Conservation (phyloP, 2,888 invertebrate species). For the Uloborus plumipes region DNA sequence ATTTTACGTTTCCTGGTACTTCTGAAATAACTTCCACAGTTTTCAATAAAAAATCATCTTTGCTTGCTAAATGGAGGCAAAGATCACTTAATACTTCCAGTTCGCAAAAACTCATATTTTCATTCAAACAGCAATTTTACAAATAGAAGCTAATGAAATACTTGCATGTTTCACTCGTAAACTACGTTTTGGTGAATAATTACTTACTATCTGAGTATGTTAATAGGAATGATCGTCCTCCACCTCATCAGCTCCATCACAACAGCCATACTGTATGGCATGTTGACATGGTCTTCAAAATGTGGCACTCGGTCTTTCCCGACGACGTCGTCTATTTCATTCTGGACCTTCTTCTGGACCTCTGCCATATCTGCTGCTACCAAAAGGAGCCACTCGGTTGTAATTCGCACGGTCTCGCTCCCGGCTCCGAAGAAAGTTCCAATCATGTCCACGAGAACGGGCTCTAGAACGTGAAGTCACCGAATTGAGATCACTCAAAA, state of each 20-base stretch:
- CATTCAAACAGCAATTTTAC: too few relatives aligned
- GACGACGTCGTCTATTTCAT: slow-evolving; percentile 55
- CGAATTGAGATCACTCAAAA: too few relatives aligned
- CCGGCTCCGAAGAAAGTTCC: slow-evolving; percentile 58
- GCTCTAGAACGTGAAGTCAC: slow-evolving; percentile 17
- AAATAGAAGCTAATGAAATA: too few relatives aligned
- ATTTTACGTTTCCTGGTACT: too few relatives aligned
- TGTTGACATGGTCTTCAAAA: slow-evolving; percentile 24
- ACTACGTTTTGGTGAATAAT: too few relatives aligned
- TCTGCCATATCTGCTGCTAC: slow-evolving; percentile 48
- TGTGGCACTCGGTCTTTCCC: slow-evolving; percentile 37
- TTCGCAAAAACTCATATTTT: too few relatives aligned
- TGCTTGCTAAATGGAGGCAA: too few relatives aligned
- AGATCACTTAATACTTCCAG: too few relatives aligned
- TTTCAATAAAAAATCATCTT: too few relatives aligned
- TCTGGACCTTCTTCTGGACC: slow-evolving; percentile 55
- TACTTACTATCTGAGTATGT: slow-evolving; percentile 56
- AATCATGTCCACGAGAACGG: slow-evolving; percentile 42
- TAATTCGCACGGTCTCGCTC: slow-evolving; percentile 49
- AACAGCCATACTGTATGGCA: slow-evolving; percentile 63
- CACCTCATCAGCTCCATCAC: slow-evolving; percentile 58
- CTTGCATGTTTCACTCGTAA: too few relatives aligned
- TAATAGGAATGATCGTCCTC: slow-evolving; percentile 55
- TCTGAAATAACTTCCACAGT: too few relatives aligned
- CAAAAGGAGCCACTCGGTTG: slow-evolving; percentile 58